Evolutionary conservation across 2,888 invertebrate genomes (phyloP), one percentile per base, ranked within the genome.

Genomic region (Anodontia alba): DNA sequence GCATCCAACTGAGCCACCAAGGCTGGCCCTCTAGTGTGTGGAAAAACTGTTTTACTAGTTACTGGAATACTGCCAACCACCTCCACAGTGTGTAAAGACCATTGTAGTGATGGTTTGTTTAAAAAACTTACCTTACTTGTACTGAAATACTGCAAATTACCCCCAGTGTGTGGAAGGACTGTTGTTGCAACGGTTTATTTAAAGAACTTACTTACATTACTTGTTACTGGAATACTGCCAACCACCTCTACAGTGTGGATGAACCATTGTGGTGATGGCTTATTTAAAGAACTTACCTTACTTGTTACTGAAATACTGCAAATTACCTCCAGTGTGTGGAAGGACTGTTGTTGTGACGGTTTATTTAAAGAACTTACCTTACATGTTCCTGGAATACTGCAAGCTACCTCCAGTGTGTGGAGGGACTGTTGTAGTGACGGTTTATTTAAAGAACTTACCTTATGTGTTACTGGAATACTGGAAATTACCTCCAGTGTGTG

Each of bases 181-280:
- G n/a, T n/a, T n/a, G n/a, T n/a, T n/a, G n/a, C n/a, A n/a, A n/a
- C n/a, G n/a, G n/a, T n/a, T n/a, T n/a, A n/a, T n/a, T n/a, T n/a
- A n/a, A n/a, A n/a, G n/a, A n/a, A n/a, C n/a, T n/a, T n/a, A 57
- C 57, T 57, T 23, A 20, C 57, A 23, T 57, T 57, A 93, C 98
- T 98, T 96, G 98, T 98, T 80, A 97, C 97, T 51, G 96, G 96
- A 49, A 97, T 96, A 93, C 98, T 98, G 26, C 97, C 96, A 23
- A 97, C 97, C 75, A 93, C 91, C 84, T 95, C 94, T 15, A 94
- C 90, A 8, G 90, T 87, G 33, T 88, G 87, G 15, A 93, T 85
- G 0, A 89, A 86, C 70, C 91, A 91, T 71, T 91, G 91, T 38
- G 86, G 79, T 17, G 88, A 86, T 72, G 90, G 90, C 46, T 85